Evolutionary conservation across 2,888 invertebrate species (phyloP).

Genomic region (Miltochrista miniata): DNA sequence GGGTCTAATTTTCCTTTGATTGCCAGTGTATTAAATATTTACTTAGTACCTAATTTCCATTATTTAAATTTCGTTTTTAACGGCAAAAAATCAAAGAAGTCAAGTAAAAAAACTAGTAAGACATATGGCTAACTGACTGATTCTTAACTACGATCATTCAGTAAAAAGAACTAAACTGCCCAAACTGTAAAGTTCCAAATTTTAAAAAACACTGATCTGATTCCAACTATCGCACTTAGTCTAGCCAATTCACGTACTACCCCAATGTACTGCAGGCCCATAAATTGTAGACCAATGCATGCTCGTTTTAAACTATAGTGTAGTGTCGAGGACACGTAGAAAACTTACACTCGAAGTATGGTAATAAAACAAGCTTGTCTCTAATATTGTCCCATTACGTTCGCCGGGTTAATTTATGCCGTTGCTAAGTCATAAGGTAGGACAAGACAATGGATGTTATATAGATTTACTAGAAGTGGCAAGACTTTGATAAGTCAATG

Average conservation of each 20-base stretch:
- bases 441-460: constrained; percentile 52
- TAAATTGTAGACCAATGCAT: constrained; percentile 26
- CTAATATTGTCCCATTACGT: constrained; percentile 80
- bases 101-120: no score
- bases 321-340: constrained; percentile 39
- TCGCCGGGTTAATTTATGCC: constrained; percentile 77
- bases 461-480: constrained; percentile 43
- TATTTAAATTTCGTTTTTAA: no score
- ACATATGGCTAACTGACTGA: no score
- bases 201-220: no score
- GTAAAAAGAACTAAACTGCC: no score
- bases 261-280: not conserved
- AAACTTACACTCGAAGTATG: constrained; percentile 65
- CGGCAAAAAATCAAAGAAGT: no score
- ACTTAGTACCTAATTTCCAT: no score
- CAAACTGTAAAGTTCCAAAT: no score
- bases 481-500: not conserved
- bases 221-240: no score
- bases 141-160: no score
- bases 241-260: not conserved
- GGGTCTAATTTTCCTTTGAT: no score
- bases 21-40: no score
- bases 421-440: constrained; percentile 77
- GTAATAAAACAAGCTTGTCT: constrained; percentile 78
- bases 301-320: constrained; percentile 31